phyloP scores from a whole-genome alignment of 2,113 vertebrate species.

The Quiscalus mexicanus region DNA sequence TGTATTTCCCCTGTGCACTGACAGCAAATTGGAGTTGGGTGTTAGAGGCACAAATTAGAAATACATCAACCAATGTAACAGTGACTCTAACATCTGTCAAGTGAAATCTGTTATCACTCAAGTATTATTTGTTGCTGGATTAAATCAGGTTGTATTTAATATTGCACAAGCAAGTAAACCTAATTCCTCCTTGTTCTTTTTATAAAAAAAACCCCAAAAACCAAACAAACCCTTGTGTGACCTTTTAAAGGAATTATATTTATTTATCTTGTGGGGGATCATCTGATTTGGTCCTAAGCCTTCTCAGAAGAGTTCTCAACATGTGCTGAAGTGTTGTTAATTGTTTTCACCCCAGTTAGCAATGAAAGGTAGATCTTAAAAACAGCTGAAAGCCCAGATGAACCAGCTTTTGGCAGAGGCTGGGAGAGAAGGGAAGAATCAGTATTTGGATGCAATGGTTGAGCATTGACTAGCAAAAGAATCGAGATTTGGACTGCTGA shows the following conservation, averaged over 20 bases:
- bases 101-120: background rate
- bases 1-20: background rate
- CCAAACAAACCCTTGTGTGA: background rate
- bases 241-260: background rate
- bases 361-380: constrained; percentile 43
- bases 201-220: background rate
- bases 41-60: background rate
- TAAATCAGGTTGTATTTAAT: constrained; percentile 3
- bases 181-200: background rate
- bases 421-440: background rate
- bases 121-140: background rate
- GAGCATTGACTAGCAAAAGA: background rate
- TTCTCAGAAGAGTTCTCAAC: constrained; percentile 1
- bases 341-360: background rate
- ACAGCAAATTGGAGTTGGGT: background rate
- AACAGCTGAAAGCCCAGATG: background rate
- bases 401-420: background rate
- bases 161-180: background rate
- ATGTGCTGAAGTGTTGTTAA: background rate
- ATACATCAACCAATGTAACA: background rate
- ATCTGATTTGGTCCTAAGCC: background rate
- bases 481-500: constrained; percentile 22
- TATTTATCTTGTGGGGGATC: background rate
- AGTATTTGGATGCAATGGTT: background rate
- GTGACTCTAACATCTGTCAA: background rate